phyloP scores from a whole-genome alignment of 2,797 vertebrate genomes.

The Gymnocypris eckloni region DNA sequence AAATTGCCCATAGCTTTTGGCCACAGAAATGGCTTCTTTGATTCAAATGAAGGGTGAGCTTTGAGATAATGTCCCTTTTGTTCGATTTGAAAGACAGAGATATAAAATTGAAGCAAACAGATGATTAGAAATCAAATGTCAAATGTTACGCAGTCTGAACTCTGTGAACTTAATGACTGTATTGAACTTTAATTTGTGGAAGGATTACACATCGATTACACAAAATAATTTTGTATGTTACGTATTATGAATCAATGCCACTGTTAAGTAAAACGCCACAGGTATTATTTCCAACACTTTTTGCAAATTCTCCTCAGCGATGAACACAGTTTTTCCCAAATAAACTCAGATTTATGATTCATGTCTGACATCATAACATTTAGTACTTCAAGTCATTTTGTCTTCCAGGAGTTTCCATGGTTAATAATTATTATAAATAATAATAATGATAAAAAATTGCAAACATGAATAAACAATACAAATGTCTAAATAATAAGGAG shows the following conservation, averaged over 20 bases:
- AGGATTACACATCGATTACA: not conserved
- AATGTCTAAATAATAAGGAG: not conserved
- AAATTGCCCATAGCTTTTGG: not conserved
- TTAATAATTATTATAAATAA: not conserved
- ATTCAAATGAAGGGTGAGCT: not conserved
- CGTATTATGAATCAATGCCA: not conserved
- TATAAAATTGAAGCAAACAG: slow-evolving; percentile 1
- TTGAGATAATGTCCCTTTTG: slow-evolving; percentile 20
- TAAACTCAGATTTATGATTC: not conserved
- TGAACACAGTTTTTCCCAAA: slow-evolving; percentile 6
- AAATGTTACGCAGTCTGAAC: not conserved
- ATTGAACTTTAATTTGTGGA: slow-evolving; percentile 14
- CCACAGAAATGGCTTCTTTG: not conserved
- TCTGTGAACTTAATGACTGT: not conserved
- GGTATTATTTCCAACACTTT: not conserved
- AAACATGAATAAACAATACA: not conserved
- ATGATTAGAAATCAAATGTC: not conserved
- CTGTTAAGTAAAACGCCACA: not conserved
- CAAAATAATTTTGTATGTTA: not conserved
- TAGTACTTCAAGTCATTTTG: not conserved
- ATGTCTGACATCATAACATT: not conserved
- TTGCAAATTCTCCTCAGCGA: not conserved
- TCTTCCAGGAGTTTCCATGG: not conserved
- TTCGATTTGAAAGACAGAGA: not conserved
- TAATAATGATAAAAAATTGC: not conserved